Percentiles rank a stretch among this genome's conserved stretches.
These are phyloP conservation scores for Meganola albula DNA, from an alignment of 2,888 invertebrate genomes.

Conservation along the genomic window DNA sequence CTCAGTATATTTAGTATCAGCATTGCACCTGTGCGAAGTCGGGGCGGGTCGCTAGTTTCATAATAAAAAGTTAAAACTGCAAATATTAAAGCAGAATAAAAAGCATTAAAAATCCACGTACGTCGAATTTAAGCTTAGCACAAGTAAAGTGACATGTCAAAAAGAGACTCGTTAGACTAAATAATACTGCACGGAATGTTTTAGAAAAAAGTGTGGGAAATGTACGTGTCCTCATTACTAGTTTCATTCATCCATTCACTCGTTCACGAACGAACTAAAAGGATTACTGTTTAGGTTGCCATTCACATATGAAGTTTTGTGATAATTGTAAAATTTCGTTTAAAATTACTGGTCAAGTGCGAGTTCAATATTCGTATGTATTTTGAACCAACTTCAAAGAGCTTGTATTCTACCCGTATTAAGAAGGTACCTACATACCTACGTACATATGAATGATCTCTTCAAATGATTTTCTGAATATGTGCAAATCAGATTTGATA, in stretches of 20 bases:
- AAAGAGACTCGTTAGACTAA: slow-evolving; percentile 35
- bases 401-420: too few relatives aligned
- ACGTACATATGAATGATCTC: too few relatives aligned
- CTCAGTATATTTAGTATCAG: too few relatives aligned
- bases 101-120: slow-evolving; percentile 6
- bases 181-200: slow-evolving; percentile 19
- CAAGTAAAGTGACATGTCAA: slow-evolving; percentile 19
- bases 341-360: too few relatives aligned
- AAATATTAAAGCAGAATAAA: neutral
- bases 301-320: slow-evolving; percentile 20
- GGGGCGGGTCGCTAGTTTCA: neutral
- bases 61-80: neutral
- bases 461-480: too few relatives aligned
- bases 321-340: too few relatives aligned
- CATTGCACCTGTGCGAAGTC: too few relatives aligned
- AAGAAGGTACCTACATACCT: too few relatives aligned
- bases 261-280: slow-evolving; percentile 26
- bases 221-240: slow-evolving; percentile 39
- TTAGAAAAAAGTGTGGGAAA: slow-evolving; percentile 20
- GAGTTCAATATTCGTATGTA: too few relatives aligned
- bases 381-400: too few relatives aligned
- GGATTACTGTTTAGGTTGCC: slow-evolving; percentile 17
- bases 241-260: slow-evolving; percentile 42
- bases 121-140: slow-evolving; percentile 7
- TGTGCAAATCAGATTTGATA: too few relatives aligned